phyloP scores from a whole-genome alignment of 2,113 vertebrate genomes.

The Pelodiscus sinensis region DNA sequence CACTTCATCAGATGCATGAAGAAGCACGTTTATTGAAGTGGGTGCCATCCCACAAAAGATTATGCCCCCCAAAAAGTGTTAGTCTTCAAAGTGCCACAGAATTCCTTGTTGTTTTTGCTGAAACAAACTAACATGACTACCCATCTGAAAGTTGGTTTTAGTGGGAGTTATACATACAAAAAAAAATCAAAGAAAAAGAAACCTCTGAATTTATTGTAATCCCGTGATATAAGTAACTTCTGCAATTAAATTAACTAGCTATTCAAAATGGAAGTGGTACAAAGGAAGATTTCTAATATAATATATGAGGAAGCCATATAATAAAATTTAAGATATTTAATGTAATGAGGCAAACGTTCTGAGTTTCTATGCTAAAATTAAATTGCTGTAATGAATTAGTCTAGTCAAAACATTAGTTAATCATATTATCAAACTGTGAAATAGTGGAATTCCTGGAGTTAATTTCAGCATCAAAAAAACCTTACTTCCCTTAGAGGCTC shows the following conservation, averaged over 20 bases:
- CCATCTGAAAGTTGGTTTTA: background rate
- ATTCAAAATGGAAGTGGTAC: constrained; percentile 48
- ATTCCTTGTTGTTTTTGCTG: too few species aligned
- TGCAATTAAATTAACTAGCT: constrained; percentile 52
- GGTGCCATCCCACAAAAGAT: too few species aligned
- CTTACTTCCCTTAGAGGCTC: background rate
- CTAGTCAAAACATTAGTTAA: constrained; percentile 74
- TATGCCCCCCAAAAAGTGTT: too few species aligned
- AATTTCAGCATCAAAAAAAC: constrained; percentile 45
- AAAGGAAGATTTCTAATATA: constrained; percentile 54
- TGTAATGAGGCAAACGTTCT: constrained; percentile 65
- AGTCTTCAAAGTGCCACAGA: too few species aligned
- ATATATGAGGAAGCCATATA: constrained; percentile 60
- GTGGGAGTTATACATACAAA: background rate
- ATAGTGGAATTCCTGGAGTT: constrained; percentile 57
- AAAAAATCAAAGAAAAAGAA: constrained; percentile 15
- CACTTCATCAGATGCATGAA: too few species aligned
- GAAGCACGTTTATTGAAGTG: too few species aligned
- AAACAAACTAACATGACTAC: too few species aligned
- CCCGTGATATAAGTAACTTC: constrained; percentile 40
- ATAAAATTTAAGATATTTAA: constrained; percentile 70
- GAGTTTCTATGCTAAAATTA: constrained; percentile 66
- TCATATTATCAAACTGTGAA: constrained; percentile 67
- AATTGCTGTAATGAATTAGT: constrained; percentile 75
- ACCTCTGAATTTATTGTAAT: constrained; percentile 31